Evolutionary conservation across 2,888 invertebrate genomes (phyloP), one percentile per base, ranked within the genome.

Genomic region (Pocota personata): DNA sequence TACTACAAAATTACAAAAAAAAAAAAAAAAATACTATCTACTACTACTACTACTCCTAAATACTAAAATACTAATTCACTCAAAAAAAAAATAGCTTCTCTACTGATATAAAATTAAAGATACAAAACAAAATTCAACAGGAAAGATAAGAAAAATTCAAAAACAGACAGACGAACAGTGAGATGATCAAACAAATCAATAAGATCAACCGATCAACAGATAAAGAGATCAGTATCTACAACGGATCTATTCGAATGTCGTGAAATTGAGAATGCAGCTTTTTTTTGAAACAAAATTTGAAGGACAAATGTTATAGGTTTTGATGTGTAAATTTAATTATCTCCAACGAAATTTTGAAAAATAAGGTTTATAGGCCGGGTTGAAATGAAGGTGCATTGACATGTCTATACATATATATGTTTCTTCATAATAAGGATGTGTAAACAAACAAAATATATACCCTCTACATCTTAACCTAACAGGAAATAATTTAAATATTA

Each of bases 1-100:
- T 40, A 52, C 24, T 46, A 60, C 37, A 86, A 69, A 57, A 75
- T 37, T 50, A 75, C 57, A 24, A 37, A 73, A 58, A 76, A 71
- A 62, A 75, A 57, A 64, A 27, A 48, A 62, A 27, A 35, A 73
- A 19, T 73, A 57, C 32, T 24, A 32, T 79, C 43, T 64, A 75
- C 27, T 58, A 50, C 46, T 69, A 84, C 55, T 84, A 14, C 62
- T 69, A 80, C 30, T 52, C 16, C 3, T 46, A 73, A 48, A 52
- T 27, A 48, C 35, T 32, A 77, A 50, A 30, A 64, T 37, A 57
- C 69, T 69, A 80, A 48, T 62, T 76, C 67, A 80, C 62, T 69
- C 30, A 75, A 72, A 43, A 72, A 58, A 73, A 66, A 69, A 69
- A 58, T 58, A 84, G 71, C 69, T 84, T 80, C 80, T 80, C 58